phyloP scores from a whole-genome alignment of 2,888 invertebrate species.

The Nomada goodeniana region DNA sequence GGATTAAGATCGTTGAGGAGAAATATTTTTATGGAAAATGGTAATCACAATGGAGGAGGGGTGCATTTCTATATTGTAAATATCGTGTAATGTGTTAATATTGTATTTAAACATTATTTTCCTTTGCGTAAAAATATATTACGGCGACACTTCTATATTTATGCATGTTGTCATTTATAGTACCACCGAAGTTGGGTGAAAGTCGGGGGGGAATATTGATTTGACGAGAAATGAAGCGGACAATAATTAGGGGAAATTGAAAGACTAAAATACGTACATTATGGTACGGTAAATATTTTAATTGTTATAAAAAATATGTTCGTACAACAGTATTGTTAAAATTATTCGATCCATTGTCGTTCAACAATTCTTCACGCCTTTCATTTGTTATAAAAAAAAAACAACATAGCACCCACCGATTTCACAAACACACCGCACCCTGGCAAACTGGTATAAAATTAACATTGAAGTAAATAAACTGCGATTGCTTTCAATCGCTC shows the following conservation, averaged over 20 bases:
- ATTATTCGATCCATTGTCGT: conserved; percentile 5
- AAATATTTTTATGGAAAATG: conserved; percentile 33
- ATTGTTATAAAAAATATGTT: conserved; percentile 30
- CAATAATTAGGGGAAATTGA: neutral
- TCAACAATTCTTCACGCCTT: conserved; percentile 13
- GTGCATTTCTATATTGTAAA: conserved; percentile 70
- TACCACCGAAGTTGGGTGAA: conserved; percentile 72
- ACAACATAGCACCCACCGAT: conserved; percentile 28
- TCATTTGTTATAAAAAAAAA: conserved; percentile 18
- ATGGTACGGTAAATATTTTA: conserved; percentile 21
- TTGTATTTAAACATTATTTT: conserved; percentile 75
- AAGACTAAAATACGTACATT: neutral
- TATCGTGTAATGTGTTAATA: conserved; percentile 75
- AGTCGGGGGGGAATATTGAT: neutral
- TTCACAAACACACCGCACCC: neutral
- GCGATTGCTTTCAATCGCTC: neutral
- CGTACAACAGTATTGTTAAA: conserved; percentile 18
- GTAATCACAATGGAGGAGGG: conserved; percentile 21
- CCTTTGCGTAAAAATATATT: conserved; percentile 66
- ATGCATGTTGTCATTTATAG: conserved; percentile 74
- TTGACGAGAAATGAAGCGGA: neutral
- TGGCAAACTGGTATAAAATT: conserved; percentile 8
- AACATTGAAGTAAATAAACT: conserved; percentile 9
- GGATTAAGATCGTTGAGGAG: neutral
- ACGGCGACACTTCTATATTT: conserved; percentile 74